Conservation (phyloP, 23 tunicate genomes). For the Botrylloides violaceus region DNA sequence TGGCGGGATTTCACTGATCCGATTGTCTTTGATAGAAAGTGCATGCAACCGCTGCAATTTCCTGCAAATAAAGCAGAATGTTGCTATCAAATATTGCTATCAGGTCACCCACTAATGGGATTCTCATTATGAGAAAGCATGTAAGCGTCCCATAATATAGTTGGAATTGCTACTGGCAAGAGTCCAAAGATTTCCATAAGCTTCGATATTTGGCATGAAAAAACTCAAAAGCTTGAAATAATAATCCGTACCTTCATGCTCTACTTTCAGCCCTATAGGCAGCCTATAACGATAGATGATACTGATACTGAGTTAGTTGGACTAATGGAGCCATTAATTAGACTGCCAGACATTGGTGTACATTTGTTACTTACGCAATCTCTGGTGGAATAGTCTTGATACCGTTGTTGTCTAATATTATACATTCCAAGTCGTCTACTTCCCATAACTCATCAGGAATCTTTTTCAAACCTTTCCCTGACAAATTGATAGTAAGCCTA, state of each 20-base stretch:
- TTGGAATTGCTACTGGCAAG: too few relatives aligned
- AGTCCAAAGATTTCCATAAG: background rate
- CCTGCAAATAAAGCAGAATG: constrained; percentile 3
- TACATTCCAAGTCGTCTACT: constrained; percentile 38
- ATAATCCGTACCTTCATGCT: background rate
- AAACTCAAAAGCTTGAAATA: background rate
- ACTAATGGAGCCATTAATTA: background rate
- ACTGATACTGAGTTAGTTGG: background rate
- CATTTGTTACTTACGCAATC: constrained; percentile 22
- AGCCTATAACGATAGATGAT: too few relatives aligned
- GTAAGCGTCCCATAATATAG: too few relatives aligned
- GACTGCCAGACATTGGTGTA: background rate
- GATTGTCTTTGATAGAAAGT: constrained; percentile 32
- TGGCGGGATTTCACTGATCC: constrained; percentile 26
- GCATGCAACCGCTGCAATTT: constrained; percentile 36
- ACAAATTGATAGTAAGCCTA: constrained; percentile 44
- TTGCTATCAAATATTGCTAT: background rate
- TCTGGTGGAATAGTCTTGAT: constrained; percentile 40
- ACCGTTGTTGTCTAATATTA: constrained; percentile 31
- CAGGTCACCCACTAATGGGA: too few relatives aligned
- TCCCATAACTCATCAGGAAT: constrained; percentile 31
- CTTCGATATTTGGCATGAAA: background rate
- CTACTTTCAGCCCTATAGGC: too few relatives aligned
- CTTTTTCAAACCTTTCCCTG: constrained; percentile 34
- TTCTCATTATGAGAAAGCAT: too few relatives aligned